These are phyloP conservation scores for Poecilia velifera DNA, from an alignment of 2,797 vertebrate species.

Conservation along the genomic window DNA sequence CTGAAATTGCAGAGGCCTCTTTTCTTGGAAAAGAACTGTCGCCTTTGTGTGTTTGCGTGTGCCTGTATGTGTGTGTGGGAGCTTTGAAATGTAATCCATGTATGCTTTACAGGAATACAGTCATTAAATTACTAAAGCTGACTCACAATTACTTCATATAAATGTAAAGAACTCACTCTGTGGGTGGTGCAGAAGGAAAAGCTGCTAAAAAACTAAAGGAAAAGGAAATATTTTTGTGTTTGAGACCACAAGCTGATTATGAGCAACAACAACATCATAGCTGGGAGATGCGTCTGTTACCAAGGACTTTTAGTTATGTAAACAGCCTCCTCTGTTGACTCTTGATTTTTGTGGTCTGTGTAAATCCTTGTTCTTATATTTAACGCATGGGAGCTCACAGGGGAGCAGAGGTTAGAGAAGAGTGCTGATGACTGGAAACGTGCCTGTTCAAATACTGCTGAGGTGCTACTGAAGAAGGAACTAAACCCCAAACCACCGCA, in stretches of 20 bases:
- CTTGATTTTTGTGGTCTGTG: slow-evolving; percentile 43
- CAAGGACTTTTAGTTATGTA: slow-evolving; percentile 41
- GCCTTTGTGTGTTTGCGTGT: slow-evolving; percentile 18
- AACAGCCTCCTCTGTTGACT: slow-evolving; percentile 44
- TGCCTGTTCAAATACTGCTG: slow-evolving; percentile 47
- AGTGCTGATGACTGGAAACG: slow-evolving; percentile 40
- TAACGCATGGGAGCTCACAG: slow-evolving; percentile 28
- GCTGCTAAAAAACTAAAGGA: neutral
- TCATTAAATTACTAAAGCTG: slow-evolving; percentile 45
- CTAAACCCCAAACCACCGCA: slow-evolving; percentile 36
- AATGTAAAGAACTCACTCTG: slow-evolving; percentile 23
- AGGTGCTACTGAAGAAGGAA: slow-evolving; percentile 45
- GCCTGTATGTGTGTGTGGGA: neutral
- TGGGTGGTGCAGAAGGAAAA: slow-evolving; percentile 19
- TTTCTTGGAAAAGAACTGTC: slow-evolving; percentile 22
- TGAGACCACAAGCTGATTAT: slow-evolving; percentile 23
- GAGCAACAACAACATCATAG: slow-evolving; percentile 12
- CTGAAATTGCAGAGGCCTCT: slow-evolving; percentile 48
- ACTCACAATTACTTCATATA: slow-evolving; percentile 45
- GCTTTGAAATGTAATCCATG: slow-evolving; percentile 40
- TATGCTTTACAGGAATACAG: slow-evolving; percentile 37
- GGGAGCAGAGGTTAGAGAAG: slow-evolving; percentile 32
- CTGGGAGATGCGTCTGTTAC: slow-evolving; percentile 33
- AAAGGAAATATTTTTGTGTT: slow-evolving; percentile 15
- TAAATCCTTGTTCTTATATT: slow-evolving; percentile 55